A percentile compares a stretch with the other conserved stretches of the same genome.
These are phyloP conservation scores for Neolamprologus devosi DNA, from an alignment of 2,113 vertebrate species.

Conservation along the genomic window DNA sequence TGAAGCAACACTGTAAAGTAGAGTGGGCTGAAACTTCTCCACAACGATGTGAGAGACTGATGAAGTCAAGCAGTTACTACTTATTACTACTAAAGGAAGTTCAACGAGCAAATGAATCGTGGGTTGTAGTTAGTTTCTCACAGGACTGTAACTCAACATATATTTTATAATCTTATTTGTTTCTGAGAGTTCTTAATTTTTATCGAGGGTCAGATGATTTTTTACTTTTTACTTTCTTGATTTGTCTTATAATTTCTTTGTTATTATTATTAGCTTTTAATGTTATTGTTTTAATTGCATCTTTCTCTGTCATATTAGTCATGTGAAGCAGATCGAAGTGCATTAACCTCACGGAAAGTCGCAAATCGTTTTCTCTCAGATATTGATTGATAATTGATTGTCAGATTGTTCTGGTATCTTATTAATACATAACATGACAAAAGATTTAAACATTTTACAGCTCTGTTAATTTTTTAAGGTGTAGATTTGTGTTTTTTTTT, in stretches of 20 bases:
- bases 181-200: neutral
- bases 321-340: neutral
- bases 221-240: neutral
- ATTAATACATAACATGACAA: neutral
- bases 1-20: neutral
- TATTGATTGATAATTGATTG: neutral
- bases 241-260: neutral
- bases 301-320: neutral
- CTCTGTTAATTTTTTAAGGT: neutral
- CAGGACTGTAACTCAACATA: neutral
- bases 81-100: neutral
- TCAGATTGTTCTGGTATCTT: neutral
- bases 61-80: neutral
- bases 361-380: fast-evolving
- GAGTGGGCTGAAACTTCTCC: neutral
- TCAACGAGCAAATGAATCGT: neutral
- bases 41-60: neutral
- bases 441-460: fast-evolving
- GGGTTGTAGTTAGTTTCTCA: neutral
- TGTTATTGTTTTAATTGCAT: neutral
- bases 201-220: neutral
- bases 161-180: neutral
- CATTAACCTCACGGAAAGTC: neutral
- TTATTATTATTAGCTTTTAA: neutral
- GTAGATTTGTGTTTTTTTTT: neutral